A percentile compares a stretch with the other conserved stretches of the same genome.
phyloP scores from a whole-genome alignment of 2,797 vertebrate species.

The Sebastiscus albofasciatus region DNA sequence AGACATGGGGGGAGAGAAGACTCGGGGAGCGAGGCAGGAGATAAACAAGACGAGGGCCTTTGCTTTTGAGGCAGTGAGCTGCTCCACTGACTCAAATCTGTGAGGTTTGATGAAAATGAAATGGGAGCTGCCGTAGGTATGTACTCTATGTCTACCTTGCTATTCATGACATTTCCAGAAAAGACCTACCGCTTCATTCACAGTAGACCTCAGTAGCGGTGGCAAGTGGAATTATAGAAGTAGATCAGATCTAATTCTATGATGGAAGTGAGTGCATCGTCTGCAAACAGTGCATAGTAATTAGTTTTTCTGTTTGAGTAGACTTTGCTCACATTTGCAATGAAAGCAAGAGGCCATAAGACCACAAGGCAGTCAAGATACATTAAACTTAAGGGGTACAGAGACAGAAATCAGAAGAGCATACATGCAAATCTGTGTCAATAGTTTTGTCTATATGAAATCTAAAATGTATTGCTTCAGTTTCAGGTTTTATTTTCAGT shows the following conservation, averaged over 20 bases:
- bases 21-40: background rate
- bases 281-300: background rate
- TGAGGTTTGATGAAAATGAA: background rate
- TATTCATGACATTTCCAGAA: background rate
- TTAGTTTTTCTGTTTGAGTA: background rate
- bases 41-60: constrained; percentile 3
- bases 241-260: background rate
- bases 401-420: too few relatives aligned
- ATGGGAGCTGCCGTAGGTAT: background rate
- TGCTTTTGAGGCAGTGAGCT: background rate
- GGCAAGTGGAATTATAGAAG: background rate
- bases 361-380: too few relatives aligned
- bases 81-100: background rate
- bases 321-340: background rate
- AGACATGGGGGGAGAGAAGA: background rate
- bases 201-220: background rate
- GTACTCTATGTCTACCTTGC: background rate
- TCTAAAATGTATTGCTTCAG: too few relatives aligned
- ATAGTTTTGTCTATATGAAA: too few relatives aligned
- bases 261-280: background rate
- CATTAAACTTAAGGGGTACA: too few relatives aligned
- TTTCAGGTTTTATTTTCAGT: too few relatives aligned
- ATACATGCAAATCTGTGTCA: too few relatives aligned
- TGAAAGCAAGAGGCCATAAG: too few relatives aligned
- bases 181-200: background rate